Base-by-base conservation (phyloP, 1,140 invertebrate species). In the Caenorhabditis elegans region DNA sequence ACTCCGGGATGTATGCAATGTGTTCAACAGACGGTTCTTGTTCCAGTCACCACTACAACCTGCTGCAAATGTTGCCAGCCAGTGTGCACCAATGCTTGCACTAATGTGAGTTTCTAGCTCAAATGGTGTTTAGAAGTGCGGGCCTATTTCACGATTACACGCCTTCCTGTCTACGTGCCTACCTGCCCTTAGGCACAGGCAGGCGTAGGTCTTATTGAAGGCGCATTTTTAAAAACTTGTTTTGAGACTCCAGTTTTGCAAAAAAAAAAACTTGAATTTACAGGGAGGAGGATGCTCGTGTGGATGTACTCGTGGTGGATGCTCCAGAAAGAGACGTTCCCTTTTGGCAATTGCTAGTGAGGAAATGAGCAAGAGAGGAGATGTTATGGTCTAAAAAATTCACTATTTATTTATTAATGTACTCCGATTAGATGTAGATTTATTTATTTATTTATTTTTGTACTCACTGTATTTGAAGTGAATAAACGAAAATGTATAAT, bases 311-410 rank as follows among this genome's bases (percentile, higher is more conserved):
- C 51, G 78, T 10, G 78, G 78, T 17, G 78, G 78, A 39, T 79
- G 78, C 19, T 53, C 51, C 5, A 48, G 78, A 39, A 79, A 79
- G 55, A 79, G 78, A 48, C 31, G 78, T n/a, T 60, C 51, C 47
- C 55, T 65, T 47, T 70, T 79, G 53, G 78, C 78, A 17, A 79
- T 79, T 24, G 78, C 78, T 3, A 79, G 78, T 34, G 77, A 78
- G 22, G 77, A 78, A 51, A 77, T 77, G 76, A 48, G 26, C 46
- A 77, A 77, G 31, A 51, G 26, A 36, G 49, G 77, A 53, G 49
- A 79, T 70, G 55, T 36, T 47, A 48, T 77, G 46, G 34, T 77
- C 31, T 77, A 31, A 77, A 77, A 24, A 39, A 1, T 2, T 0
- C 17, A 3, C 17, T 0, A n/a, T 34, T 34, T 8, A 43, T 15